Conservation (phyloP, 2,113 vertebrate species). For the Mesembrinibis cayennensis region DNA sequence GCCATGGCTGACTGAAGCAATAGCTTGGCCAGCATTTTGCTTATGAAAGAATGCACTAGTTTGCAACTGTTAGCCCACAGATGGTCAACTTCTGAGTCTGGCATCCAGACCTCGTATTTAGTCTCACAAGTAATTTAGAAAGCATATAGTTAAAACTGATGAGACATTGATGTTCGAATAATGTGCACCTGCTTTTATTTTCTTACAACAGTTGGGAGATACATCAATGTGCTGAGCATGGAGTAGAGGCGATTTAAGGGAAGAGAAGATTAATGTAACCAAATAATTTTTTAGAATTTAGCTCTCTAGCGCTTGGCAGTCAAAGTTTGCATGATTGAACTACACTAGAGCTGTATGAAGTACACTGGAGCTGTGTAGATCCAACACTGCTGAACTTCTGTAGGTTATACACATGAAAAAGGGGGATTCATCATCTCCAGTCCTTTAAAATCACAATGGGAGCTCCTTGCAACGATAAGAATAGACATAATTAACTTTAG, state of each 20-base stretch:
- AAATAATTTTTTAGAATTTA: not conserved
- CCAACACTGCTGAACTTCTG: not conserved
- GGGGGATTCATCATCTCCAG: not conserved
- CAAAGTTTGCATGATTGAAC: not conserved
- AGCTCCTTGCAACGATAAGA: not conserved
- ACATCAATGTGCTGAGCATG: not conserved
- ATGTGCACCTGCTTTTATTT: not conserved
- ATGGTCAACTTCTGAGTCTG: not conserved
- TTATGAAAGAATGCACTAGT: not conserved
- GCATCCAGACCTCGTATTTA: not conserved
- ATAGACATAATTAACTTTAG: not conserved
- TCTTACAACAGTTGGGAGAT: not conserved
- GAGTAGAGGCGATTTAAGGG: not conserved
- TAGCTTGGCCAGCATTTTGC: not conserved
- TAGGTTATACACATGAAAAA: not conserved
- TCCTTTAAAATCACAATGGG: not conserved
- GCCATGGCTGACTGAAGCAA: not conserved
- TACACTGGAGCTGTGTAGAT: not conserved
- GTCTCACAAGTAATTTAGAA: not conserved
- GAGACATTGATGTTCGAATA: slow-evolving; percentile 3
- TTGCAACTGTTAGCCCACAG: slow-evolving; percentile 10
- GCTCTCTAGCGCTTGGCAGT: not conserved
- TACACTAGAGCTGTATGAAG: not conserved
- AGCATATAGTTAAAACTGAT: not conserved
- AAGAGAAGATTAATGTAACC: not conserved